A percentile compares a stretch with the other conserved stretches of the same genome.
Conservation (phyloP, 1,140 invertebrate genomes). For the Agrilus planipennis region DNA sequence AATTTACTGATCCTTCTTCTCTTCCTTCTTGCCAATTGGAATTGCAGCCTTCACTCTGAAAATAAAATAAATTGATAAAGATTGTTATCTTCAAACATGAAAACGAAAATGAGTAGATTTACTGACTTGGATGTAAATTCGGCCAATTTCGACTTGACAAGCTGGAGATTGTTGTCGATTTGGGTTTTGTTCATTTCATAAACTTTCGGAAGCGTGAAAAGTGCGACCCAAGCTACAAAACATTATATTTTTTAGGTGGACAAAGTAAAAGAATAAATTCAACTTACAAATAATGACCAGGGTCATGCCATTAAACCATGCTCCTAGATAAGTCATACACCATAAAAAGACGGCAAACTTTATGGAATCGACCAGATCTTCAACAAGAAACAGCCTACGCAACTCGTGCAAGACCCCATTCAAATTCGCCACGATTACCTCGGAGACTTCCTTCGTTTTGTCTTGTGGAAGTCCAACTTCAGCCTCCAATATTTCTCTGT, state of each 20-base stretch:
- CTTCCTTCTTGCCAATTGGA: slow-evolving; percentile 76
- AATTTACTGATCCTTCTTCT: slow-evolving; percentile 74
- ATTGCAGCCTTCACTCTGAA: slow-evolving; percentile 79
- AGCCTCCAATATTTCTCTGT: slow-evolving; percentile 73
- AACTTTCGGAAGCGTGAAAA: slow-evolving; percentile 93
- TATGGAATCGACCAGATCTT: slow-evolving; percentile 90
- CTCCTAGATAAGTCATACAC: slow-evolving; percentile 90
- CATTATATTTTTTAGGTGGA: slow-evolving; percentile 25
- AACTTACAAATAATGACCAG: slow-evolving; percentile 80
- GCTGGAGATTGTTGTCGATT: slow-evolving; percentile 85
- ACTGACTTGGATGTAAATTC: slow-evolving; percentile 81
- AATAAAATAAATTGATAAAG: slow-evolving; percentile 29
- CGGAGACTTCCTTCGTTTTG: slow-evolving; percentile 75
- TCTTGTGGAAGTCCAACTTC: slow-evolving; percentile 78
- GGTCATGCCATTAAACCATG: slow-evolving; percentile 97
- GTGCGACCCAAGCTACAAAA: slow-evolving; percentile 71
- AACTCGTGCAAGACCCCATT: slow-evolving; percentile 72
- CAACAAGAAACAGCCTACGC: slow-evolving; percentile 86
- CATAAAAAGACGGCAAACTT: slow-evolving; percentile 89
- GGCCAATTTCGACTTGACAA: slow-evolving; percentile 77
- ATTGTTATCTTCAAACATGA: too few relatives aligned
- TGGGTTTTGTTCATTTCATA: slow-evolving; percentile 96
- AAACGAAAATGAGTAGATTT: not conserved
- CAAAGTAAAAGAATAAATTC: too few relatives aligned
- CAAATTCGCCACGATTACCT: slow-evolving; percentile 69